Evolutionary conservation across 2,888 invertebrate species (phyloP), one percentile per base, ranked within the genome.

Genomic region (Epinotia demarniana): DNA sequence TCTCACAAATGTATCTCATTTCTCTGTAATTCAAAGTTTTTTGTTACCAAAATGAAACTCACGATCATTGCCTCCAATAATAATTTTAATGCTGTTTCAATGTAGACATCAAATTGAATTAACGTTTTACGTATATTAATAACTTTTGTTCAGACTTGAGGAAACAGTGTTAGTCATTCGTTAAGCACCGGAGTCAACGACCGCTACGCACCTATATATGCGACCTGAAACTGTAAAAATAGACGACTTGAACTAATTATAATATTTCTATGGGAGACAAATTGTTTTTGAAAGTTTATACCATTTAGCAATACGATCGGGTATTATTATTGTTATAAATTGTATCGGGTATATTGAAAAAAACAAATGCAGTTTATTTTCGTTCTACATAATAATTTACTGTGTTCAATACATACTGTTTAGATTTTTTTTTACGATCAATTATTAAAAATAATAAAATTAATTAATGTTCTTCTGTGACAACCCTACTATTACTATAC

Each of bases 201-300:
- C 75, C 75, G 71, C 33, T 3, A 55, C 46, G 71, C 57, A 66
- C 71, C 55, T 57, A 67, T 67, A 60, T 71, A 75, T 43, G 72
- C 33, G 75, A 75, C 75, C 72, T 71, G 67, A 75, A 67, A 75
- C 57, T 71, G 66, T 75, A 70, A 72, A 72, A 72, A 75, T 67
- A 75, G 55, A 60, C 53, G 33, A 60, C 75, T 67, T 75, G 63
- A 23, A 19, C 75, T 75, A 75, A 75, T 75, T 75, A 75, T 66
- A 66, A 58, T 69, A 23, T 69, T 69, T 69, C 69, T 68, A 58
- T 49, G 64, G 49, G 58, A 68, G 19, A 69, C n/a, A 46, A 57
- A 55, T 53, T 53, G 6, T 11, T 39, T 53, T 53, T 66, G 13
- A 53, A 53, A n/a, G n/a, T n/a, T 53, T 5, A 53, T 2, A n/a